phyloP scores from a whole-genome alignment of 1,140 invertebrate species.

The Campoletis sonorensis region DNA sequence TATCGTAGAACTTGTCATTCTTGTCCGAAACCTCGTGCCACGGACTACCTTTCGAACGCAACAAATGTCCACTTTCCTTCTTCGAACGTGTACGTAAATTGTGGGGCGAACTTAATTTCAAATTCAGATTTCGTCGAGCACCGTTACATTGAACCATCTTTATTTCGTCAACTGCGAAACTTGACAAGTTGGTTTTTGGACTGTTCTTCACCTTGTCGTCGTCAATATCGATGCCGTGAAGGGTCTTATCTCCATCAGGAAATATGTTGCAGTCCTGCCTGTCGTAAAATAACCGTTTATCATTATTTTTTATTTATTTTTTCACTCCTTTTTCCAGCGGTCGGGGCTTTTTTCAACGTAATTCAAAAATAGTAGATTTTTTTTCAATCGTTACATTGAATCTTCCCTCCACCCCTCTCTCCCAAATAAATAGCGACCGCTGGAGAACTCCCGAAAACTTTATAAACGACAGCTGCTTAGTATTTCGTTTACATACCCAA shows the following conservation, averaged over 20 bases:
- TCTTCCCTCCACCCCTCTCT: too few species aligned
- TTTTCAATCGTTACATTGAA: neutral
- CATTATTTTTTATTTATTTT: too few species aligned
- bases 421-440: too few species aligned
- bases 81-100: conserved; percentile 73
- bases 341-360: too few species aligned
- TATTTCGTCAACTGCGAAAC: conserved; percentile 65
- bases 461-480: too few species aligned
- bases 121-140: conserved; percentile 69
- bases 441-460: too few species aligned
- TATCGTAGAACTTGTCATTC: conserved; percentile 70
- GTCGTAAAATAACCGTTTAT: conserved; percentile 42
- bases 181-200: conserved; percentile 63
- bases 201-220: conserved; percentile 65
- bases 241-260: conserved; percentile 66
- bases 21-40: conserved; percentile 67
- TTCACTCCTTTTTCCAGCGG: too few species aligned
- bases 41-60: conserved; percentile 73
- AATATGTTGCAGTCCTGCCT: conserved; percentile 71
- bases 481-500: conserved; percentile 63
- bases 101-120: conserved; percentile 69
- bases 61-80: conserved; percentile 73
- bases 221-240: conserved; percentile 63
- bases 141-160: conserved; percentile 75
- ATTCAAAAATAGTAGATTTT: too few species aligned